These are phyloP conservation scores for Xenopus petersii DNA, from an alignment of 2,797 vertebrate species.

Conservation along the genomic window DNA sequence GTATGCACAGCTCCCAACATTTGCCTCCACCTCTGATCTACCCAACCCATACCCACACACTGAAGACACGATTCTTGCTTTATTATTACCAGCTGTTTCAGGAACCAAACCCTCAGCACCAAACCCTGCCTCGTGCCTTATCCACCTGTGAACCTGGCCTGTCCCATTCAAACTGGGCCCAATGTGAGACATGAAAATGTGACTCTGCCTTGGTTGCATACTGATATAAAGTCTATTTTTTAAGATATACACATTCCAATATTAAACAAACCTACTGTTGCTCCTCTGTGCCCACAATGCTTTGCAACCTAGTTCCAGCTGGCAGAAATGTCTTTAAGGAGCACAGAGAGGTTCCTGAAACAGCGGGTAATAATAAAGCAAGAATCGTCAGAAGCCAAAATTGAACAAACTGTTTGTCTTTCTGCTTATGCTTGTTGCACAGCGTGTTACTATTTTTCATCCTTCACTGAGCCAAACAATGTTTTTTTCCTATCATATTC, in stretches of 20 bases:
- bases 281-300: not conserved
- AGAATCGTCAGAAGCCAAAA: not conserved
- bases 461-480: not conserved
- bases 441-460: constrained; percentile 4
- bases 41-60: too few relatives aligned
- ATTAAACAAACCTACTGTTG: not conserved
- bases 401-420: constrained; percentile 1
- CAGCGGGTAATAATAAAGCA: not conserved
- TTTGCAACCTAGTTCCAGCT: not conserved
- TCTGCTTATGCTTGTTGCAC: not conserved
- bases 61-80: too few relatives aligned
- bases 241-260: not conserved
- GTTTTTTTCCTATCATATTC: not conserved
- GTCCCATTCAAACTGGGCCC: too few relatives aligned
- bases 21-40: too few relatives aligned
- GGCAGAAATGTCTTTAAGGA: not conserved
- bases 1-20: too few relatives aligned
- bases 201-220: not conserved
- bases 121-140: too few relatives aligned
- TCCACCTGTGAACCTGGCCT: too few relatives aligned
- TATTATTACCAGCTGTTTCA: too few relatives aligned
- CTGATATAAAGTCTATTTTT: not conserved
- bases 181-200: not conserved
- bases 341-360: not conserved
- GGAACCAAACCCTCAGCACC: too few relatives aligned